Percentiles rank a stretch among this genome's conserved stretches.
Conservation (phyloP, 2,888 invertebrate genomes). For the Argyresthia goedartella region DNA sequence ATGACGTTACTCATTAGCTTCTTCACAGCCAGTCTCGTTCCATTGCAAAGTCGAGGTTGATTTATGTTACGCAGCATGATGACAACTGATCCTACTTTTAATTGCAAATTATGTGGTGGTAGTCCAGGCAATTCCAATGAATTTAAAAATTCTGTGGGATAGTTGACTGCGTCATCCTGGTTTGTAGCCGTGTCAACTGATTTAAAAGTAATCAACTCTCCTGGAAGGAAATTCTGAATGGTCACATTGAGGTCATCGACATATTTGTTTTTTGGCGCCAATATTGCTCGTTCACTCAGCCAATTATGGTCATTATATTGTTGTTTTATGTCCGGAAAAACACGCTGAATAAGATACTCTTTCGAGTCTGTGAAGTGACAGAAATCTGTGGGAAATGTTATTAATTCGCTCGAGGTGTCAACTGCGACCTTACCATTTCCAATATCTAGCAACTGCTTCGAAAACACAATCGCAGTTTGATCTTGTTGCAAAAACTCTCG, state of each 20-base stretch:
- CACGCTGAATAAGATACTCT: conserved; percentile 17
- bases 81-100: conserved; percentile 12
- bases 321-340: conserved; percentile 19
- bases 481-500: conserved; percentile 15
- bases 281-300: conserved; percentile 22
- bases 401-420: conserved; percentile 16
- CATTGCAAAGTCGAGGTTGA: too few species aligned
- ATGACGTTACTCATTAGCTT: too few species aligned
- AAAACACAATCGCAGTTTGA: conserved; percentile 16
- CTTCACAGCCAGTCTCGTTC: too few species aligned
- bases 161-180: conserved; percentile 6
- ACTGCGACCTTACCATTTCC: conserved; percentile 16
- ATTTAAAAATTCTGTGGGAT: conserved; percentile 8
- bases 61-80: too few species aligned
- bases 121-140: conserved; percentile 9
- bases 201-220: conserved; percentile 2
- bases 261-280: conserved; percentile 22
- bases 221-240: conserved; percentile 7
- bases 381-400: conserved; percentile 16
- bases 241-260: conserved; percentile 9
- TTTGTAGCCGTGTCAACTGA: conserved; percentile 12
- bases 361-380: conserved; percentile 13
- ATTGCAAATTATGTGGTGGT: conserved; percentile 8
- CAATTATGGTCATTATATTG: conserved; percentile 18
- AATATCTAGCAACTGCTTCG: conserved; percentile 19